These are phyloP conservation scores for Hydrolagus colliei DNA, from an alignment of 2,797 vertebrate genomes.

Conservation along the genomic window DNA sequence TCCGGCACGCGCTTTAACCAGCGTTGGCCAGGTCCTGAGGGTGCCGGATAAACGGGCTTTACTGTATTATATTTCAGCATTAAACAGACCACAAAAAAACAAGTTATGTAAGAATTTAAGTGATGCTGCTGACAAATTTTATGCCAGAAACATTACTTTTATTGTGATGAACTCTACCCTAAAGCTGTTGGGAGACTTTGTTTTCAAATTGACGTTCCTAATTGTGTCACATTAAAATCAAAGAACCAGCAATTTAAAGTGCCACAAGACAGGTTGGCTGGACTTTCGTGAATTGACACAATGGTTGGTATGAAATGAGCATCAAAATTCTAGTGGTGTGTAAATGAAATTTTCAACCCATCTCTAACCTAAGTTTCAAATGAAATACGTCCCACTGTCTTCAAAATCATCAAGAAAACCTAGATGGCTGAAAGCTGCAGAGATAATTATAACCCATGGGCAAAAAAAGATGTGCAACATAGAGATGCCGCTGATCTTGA, in stretches of 20 bases:
- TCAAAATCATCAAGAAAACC: constrained; percentile 13
- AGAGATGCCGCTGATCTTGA: too few relatives aligned
- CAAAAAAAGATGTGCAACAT: too few relatives aligned
- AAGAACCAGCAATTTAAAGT: constrained; percentile 24
- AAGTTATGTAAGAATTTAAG: too few relatives aligned
- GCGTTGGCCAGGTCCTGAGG: too few relatives aligned
- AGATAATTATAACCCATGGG: constrained; percentile 9
- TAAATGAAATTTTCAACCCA: background rate
- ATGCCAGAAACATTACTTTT: background rate
- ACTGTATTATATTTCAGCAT: too few relatives aligned
- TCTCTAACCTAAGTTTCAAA: background rate
- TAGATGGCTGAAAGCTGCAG: constrained; percentile 3
- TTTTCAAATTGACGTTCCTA: constrained; percentile 19
- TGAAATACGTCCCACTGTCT: background rate
- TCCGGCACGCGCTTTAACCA: too few relatives aligned
- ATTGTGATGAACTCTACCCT: constrained; percentile 24
- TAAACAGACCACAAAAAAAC: too few relatives aligned
- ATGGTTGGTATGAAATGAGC: constrained; percentile 6
- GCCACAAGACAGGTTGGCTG: background rate
- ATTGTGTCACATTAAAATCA: constrained; percentile 31
- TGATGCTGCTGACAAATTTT: background rate
- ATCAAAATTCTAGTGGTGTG: background rate
- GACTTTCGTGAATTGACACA: constrained; percentile 18
- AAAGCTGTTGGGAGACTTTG: constrained; percentile 9
- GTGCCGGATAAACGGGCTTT: too few relatives aligned